These are phyloP conservation scores for Papilio glaucus DNA, from an alignment of 1,140 invertebrate species.

Conservation along the genomic window DNA sequence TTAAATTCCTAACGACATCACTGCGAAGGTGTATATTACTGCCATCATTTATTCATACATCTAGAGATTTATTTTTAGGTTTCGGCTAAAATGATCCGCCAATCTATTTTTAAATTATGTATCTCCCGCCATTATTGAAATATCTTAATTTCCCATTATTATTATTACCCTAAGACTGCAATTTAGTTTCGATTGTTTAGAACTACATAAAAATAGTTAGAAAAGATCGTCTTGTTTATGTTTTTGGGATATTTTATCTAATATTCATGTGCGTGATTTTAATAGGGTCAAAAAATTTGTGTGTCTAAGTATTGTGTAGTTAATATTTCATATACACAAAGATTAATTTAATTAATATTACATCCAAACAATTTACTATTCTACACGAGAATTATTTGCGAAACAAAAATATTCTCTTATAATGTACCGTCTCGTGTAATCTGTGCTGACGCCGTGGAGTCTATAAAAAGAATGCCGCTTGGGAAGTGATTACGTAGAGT, in stretches of 20 bases:
- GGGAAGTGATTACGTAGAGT: conserved; percentile 53
- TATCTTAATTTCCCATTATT: background rate
- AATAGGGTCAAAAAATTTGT: too few species aligned
- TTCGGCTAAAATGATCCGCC: background rate
- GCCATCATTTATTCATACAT: conserved; percentile 25
- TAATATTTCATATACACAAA: too few species aligned
- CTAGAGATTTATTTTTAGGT: conserved; percentile 28
- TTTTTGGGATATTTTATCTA: too few species aligned
- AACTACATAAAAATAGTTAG: background rate
- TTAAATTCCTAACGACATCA: background rate
- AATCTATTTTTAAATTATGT: background rate
- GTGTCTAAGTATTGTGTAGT: too few species aligned
- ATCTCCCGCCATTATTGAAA: background rate
- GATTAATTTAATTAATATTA: background rate
- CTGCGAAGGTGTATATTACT: conserved; percentile 23
- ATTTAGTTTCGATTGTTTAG: background rate
- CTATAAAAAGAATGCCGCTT: conserved; percentile 48
- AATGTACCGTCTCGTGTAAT: conserved; percentile 34
- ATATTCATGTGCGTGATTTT: too few species aligned
- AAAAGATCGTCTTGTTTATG: too few species aligned
- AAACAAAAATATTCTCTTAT: conserved; percentile 17
- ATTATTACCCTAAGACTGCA: background rate
- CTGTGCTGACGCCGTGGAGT: conserved; percentile 36
- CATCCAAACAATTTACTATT: background rate
- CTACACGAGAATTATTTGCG: background rate